Conservation (phyloP, 1,140 invertebrate genomes). For the Eriosoma lanigerum region DNA sequence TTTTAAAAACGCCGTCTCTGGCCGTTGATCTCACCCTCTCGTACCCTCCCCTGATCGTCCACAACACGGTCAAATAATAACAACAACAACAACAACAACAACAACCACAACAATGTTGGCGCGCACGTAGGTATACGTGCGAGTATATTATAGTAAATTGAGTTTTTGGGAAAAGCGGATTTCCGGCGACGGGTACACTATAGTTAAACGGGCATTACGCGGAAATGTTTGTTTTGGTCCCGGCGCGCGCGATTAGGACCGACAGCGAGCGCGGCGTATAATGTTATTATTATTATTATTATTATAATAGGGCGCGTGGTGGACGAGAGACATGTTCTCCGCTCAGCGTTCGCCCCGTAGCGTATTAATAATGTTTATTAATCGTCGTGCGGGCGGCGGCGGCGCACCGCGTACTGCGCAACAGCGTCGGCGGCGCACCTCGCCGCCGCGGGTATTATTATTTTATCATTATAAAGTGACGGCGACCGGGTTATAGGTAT, state of each 20-base stretch:
- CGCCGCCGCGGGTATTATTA: constrained; percentile 42
- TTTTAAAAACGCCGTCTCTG: no score
- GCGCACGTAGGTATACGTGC: not conserved
- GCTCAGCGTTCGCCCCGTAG: no score
- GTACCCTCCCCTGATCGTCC: no score
- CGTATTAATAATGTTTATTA: not conserved
- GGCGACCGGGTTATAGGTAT: constrained; percentile 20
- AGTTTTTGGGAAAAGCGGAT: constrained; percentile 25
- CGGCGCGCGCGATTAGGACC: not conserved
- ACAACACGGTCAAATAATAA: not conserved
- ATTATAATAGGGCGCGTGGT: not conserved
- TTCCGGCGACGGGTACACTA: not conserved
- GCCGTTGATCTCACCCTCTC: no score
- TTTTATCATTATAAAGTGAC: constrained; percentile 49
- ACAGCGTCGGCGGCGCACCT: not conserved
- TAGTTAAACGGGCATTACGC: constrained; percentile 9
- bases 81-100: not conserved
- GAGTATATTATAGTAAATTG: constrained; percentile 20
- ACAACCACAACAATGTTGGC: not conserved
- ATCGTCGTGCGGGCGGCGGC: not conserved
- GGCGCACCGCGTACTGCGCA: not conserved
- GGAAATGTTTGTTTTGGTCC: constrained; percentile 22
- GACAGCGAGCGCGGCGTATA: no score
- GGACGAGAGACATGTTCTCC: no score
- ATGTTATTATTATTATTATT: not conserved